These are phyloP conservation scores for Platichthys stellatus DNA, from an alignment of 2,113 vertebrate species.

Conservation along the genomic window DNA sequence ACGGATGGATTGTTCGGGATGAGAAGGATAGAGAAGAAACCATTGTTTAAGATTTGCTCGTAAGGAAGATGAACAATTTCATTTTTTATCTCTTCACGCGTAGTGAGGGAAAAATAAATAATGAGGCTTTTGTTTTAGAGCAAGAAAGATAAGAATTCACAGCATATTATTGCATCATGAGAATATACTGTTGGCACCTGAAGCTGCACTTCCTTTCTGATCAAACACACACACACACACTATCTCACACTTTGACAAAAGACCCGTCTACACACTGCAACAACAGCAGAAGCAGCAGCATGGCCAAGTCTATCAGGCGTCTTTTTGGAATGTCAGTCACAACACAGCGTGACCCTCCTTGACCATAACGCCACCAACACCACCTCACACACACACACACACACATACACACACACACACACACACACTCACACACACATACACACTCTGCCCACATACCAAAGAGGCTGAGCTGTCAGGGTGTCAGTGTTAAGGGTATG, in stretches of 20 bases:
- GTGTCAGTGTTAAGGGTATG: slow-evolving; percentile 68
- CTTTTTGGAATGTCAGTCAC: slow-evolving; percentile 62
- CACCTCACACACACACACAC: slow-evolving; percentile 16
- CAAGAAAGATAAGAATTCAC: slow-evolving; percentile 49
- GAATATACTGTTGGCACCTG: background rate
- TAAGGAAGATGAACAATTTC: slow-evolving; percentile 35
- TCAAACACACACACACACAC: background rate
- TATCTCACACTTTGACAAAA: background rate
- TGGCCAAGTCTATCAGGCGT: slow-evolving; percentile 36
- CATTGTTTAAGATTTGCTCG: slow-evolving; percentile 46
- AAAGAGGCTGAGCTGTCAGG: slow-evolving; percentile 65
- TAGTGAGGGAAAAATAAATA: slow-evolving; percentile 25
- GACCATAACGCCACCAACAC: slow-evolving; percentile 42
- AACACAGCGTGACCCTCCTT: slow-evolving; percentile 60
- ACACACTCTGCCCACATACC: slow-evolving; percentile 45
- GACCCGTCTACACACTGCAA: background rate
- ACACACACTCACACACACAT: slow-evolving; percentile 8
- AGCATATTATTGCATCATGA: background rate
- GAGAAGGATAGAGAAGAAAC: slow-evolving; percentile 39
- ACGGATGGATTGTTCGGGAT: slow-evolving; percentile 54
- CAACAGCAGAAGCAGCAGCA: slow-evolving; percentile 2
- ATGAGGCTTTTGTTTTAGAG: slow-evolving; percentile 47
- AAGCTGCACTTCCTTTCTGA: background rate
- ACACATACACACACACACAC: slow-evolving; percentile 18
- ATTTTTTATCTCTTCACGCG: slow-evolving; percentile 43